Percentiles rank a stretch among this genome's conserved stretches.
Evolutionary conservation across 2,113 vertebrate genomes (phyloP).

Genomic region (Lepidothrix coronata): DNA sequence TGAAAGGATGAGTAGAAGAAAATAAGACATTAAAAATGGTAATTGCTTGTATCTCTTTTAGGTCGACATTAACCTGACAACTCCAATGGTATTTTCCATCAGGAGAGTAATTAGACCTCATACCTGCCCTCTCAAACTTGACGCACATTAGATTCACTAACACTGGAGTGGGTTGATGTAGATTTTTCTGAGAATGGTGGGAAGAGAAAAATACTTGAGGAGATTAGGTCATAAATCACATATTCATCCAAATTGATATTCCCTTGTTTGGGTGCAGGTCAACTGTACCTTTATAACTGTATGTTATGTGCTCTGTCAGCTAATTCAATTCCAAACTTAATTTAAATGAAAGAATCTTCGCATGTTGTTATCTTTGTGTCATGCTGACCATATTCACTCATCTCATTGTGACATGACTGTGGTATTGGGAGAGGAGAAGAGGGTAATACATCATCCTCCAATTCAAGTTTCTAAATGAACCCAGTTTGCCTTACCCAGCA

Average conservation of each 20-base stretch:
- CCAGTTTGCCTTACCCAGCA: neutral
- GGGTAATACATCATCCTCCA: neutral
- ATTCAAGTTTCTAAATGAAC: neutral
- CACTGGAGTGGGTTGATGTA: neutral
- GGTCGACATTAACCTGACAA: neutral
- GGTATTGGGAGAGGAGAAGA: neutral
- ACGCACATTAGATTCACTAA: neutral
- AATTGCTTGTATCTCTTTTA: neutral
- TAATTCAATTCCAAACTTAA: neutral
- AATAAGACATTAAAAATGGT: neutral
- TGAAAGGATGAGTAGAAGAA: neutral
- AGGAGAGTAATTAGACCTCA: neutral
- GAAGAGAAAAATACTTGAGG: neutral
- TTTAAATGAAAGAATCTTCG: neutral
- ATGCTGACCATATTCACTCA: neutral
- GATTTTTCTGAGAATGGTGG: neutral
- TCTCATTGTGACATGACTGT: neutral
- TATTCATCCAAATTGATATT: neutral
- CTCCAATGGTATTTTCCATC: neutral
- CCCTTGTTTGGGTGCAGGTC: neutral
- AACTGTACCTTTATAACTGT: neutral
- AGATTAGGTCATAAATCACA: constrained; percentile 7
- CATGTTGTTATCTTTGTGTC: neutral
- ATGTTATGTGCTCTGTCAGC: neutral
- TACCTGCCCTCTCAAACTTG: neutral